Conservation (phyloP, 2,113 vertebrate genomes). For the human (Homo sapiens) region DNA sequence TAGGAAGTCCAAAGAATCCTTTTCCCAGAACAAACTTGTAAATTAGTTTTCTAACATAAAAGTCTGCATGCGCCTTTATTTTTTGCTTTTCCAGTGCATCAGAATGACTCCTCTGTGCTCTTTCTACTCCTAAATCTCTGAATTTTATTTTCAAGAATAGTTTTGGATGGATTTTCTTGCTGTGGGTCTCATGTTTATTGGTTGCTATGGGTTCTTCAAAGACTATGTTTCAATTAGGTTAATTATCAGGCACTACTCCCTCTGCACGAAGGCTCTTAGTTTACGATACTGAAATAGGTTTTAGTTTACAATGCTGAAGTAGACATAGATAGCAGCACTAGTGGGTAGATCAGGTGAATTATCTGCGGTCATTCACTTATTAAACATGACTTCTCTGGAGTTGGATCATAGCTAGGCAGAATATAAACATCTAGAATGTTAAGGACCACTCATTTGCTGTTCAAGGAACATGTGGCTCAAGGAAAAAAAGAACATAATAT, state of each 20-base stretch:
- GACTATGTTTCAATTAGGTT: not conserved
- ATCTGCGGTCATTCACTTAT: not conserved
- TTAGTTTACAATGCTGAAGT: rapidly evolving
- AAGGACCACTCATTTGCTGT: not conserved
- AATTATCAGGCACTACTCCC: not conserved
- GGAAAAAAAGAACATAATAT: not conserved
- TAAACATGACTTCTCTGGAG: not conserved
- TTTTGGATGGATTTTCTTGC: conserved; percentile 19
- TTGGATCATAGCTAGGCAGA: no score
- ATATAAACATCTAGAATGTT: not conserved
- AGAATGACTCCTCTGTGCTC: not conserved
- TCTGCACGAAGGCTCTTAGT: not conserved
- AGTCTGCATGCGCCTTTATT: not conserved
- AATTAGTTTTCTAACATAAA: not conserved
- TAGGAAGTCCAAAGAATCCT: not conserved
- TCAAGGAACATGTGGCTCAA: not conserved
- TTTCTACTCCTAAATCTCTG: not conserved
- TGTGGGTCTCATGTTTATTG: not conserved
- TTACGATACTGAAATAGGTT: no score
- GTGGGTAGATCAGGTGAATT: not conserved
- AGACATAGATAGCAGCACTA: rapidly evolving
- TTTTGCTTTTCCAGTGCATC: not conserved
- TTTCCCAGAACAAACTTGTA: not conserved
- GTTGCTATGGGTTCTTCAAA: not conserved
- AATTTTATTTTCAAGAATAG: not conserved